Percentiles rank a stretch among this genome's conserved stretches.
Conservation (phyloP, 1,140 invertebrate species). For the Drosophila funebris region DNA sequence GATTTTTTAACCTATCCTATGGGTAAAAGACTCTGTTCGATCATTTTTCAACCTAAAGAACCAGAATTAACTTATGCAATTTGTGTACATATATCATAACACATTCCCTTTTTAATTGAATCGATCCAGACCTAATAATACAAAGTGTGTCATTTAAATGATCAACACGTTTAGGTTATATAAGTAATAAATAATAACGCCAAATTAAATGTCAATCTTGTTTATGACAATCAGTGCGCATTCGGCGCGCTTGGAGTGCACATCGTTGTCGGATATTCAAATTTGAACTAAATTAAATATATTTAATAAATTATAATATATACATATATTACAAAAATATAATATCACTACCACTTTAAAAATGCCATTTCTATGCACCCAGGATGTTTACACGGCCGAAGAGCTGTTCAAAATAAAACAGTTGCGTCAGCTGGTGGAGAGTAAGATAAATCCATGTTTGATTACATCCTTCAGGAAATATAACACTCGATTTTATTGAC, state of each 20-base stretch:
- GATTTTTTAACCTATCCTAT: background rate
- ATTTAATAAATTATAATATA: background rate
- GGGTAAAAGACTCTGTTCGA: background rate
- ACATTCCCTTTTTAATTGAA: conserved; percentile 12
- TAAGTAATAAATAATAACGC: conserved; percentile 50
- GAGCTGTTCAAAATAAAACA: conserved; percentile 66
- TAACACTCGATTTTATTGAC: background rate
- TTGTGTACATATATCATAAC: background rate
- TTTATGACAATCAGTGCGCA: conserved; percentile 50
- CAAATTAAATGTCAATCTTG: conserved; percentile 50
- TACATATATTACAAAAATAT: background rate
- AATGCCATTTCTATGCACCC: conserved; percentile 52
- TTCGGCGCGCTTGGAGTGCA: conserved; percentile 46
- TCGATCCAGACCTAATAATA: conserved; percentile 2
- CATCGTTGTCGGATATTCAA: conserved; percentile 40
- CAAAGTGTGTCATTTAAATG: conserved; percentile 47
- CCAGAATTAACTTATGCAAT: background rate
- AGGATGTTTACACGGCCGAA: conserved; percentile 46
- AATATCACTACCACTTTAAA: background rate
- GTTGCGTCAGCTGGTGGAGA: conserved; percentile 63
- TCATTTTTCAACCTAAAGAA: background rate
- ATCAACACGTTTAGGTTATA: conserved; percentile 47
- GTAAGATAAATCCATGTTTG: conserved; percentile 39
- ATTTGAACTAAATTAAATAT: conserved; percentile 12
- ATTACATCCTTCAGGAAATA: background rate